Evolutionary conservation across 2,797 vertebrate genomes (phyloP).

Genomic region (Anas bernieri): DNA sequence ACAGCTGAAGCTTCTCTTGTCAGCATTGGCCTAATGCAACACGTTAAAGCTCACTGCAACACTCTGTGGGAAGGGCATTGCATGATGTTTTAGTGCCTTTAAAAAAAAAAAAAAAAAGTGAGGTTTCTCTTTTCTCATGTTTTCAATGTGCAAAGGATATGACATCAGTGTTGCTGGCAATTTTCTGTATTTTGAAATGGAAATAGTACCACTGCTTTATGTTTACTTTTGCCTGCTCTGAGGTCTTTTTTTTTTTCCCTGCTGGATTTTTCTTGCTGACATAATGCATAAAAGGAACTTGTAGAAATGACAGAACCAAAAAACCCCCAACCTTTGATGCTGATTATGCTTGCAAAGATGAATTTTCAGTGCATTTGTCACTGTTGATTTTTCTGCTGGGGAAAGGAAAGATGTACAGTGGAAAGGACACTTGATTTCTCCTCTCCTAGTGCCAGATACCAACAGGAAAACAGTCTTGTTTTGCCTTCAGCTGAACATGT

Average conservation of each 20-base stretch:
- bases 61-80: neutral
- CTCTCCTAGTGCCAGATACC: neutral
- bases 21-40: slow-evolving; percentile 15
- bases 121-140: neutral
- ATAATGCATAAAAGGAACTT: neutral
- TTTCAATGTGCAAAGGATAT: neutral
- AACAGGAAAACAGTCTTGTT: slow-evolving; percentile 44
- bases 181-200: neutral
- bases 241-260: neutral
- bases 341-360: neutral
- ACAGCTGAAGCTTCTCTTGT: slow-evolving; percentile 63
- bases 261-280: neutral
- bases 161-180: neutral
- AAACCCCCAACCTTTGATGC: neutral
- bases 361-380: neutral
- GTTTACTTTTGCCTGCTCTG: neutral
- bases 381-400: neutral
- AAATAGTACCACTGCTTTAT: neutral
- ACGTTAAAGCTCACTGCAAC: slow-evolving; percentile 47
- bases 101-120: too few species aligned
- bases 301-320: neutral
- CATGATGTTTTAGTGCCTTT: neutral
- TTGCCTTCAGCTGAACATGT: slow-evolving; percentile 50
- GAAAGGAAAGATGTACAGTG: neutral
- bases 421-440: slow-evolving; percentile 23